phyloP scores from a whole-genome alignment of 2,888 invertebrate species.

The Syrphus vitripennis region DNA sequence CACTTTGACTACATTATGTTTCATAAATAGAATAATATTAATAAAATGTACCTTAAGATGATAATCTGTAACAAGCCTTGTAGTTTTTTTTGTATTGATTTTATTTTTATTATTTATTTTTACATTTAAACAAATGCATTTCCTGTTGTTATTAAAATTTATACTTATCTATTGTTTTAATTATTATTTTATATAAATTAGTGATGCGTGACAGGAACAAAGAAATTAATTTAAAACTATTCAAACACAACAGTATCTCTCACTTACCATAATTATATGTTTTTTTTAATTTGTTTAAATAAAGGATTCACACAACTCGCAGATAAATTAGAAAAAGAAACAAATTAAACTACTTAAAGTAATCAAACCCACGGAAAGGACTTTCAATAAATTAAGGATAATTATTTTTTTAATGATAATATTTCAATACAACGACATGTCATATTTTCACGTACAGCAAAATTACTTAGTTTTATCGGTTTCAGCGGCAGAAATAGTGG shows the following conservation, averaged over 20 bases:
- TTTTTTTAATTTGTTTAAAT: background rate
- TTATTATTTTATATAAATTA: constrained; percentile 22
- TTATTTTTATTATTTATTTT: background rate
- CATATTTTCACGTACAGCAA: constrained; percentile 10
- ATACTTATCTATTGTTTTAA: constrained; percentile 35
- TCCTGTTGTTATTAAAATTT: constrained; percentile 50
- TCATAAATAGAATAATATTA: constrained; percentile 16
- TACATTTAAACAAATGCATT: constrained; percentile 53
- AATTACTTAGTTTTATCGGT: constrained; percentile 63
- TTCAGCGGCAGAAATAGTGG: constrained; percentile 20
- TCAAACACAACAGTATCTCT: constrained; percentile 12
- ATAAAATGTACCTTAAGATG: constrained; percentile 37
- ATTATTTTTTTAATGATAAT: constrained; percentile 40
- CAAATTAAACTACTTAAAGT: constrained; percentile 67
- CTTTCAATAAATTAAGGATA: constrained; percentile 63
- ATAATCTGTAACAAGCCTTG: constrained; percentile 40
- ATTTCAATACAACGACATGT: constrained; percentile 22
- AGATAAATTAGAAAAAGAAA: constrained; percentile 35
- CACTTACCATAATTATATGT: background rate
- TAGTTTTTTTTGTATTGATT: background rate
- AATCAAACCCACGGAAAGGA: constrained; percentile 12
- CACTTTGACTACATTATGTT: constrained; percentile 15
- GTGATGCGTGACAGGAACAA: constrained; percentile 37
- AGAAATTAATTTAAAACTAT: constrained; percentile 1
- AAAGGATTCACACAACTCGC: constrained; percentile 46